Base-by-base conservation (phyloP, 2,888 invertebrate species). In the Cosmorhoe ocellata region DNA sequence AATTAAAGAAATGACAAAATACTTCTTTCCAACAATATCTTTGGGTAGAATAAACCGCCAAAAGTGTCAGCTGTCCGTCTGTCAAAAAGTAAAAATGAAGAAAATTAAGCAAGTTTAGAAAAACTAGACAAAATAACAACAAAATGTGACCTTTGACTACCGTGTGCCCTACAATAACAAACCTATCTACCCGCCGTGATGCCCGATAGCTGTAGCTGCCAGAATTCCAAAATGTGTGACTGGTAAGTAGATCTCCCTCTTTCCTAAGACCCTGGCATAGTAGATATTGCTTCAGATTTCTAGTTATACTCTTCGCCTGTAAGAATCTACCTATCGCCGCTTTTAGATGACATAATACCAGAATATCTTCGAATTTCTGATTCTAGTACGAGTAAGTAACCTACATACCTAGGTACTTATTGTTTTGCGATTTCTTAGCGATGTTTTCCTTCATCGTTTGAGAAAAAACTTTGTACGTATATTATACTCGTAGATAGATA, bases 191-290 rank as follows among this genome's bases (percentile, higher is more conserved):
- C 4, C 8, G 18, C 18, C 18, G 4, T 18, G 4, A 39, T 32
- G 24, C 10, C 14, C 10, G 10, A 4, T 1, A 14, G 8, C 9
- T 24, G n/a, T 11, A 6, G 2, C 1, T 37, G 39, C 39, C 38
- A 38, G 31, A 10, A 26, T 11, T 26, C 45, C n/a, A 67, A 24
- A 10, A 79, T 79, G 76, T 81, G 78, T 58, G 79, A 79, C 58
- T 81, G 81, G 81, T 80, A 55, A 66, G 76, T 64, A 28, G 38
- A 18, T 18, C 18, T 18, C 2, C 2, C 9, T n/a, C n/a, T n/a
- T n/a, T n/a, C n/a, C n/a, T n/a, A n/a, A n/a, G n/a, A n/a, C n/a
- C n/a, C n/a, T n/a, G n/a, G n/a, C n/a, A n/a, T n/a, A n/a, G n/a
- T n/a, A n/a, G n/a, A n/a, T n/a, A n/a, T n/a, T n/a, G n/a, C n/a